Conservation (phyloP, 2,888 invertebrate species). For the Elgonia sp. region DNA sequence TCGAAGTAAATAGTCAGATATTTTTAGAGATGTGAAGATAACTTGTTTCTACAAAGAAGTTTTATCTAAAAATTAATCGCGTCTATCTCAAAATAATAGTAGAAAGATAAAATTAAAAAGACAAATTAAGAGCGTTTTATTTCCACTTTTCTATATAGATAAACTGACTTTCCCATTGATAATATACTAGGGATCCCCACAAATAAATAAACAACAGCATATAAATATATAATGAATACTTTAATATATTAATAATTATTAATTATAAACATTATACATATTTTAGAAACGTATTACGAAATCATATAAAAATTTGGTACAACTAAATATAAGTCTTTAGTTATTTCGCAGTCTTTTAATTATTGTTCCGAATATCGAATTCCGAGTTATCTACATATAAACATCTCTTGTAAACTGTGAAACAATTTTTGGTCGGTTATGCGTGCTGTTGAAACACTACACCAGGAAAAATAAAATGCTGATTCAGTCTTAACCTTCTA, state of each 20-base stretch:
- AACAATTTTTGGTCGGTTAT: slow-evolving; percentile 56
- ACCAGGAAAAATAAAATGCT: no score
- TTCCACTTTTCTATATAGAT: no score
- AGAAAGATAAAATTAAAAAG: no score
- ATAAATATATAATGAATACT: slow-evolving; percentile 64
- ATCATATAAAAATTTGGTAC: slow-evolving; percentile 64
- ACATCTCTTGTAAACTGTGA: slow-evolving; percentile 39
- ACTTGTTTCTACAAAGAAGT: no score
- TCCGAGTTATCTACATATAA: slow-evolving; percentile 65
- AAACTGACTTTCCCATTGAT: no score
- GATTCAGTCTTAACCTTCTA: no score
- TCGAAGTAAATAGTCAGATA: no score
- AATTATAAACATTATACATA: slow-evolving; percentile 66
- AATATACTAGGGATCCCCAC: no score
- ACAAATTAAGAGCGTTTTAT: no score
- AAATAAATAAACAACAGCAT: slow-evolving; percentile 31
- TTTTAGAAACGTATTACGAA: slow-evolving; percentile 54
- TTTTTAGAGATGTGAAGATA: no score
- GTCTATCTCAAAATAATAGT: no score
- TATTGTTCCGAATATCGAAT: slow-evolving; percentile 70
- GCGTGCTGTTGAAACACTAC: slow-evolving; percentile 16
- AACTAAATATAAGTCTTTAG: slow-evolving; percentile 66
- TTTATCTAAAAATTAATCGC: no score
- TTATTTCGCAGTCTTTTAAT: slow-evolving; percentile 70
- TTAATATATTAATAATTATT: slow-evolving; percentile 57